phyloP scores from a whole-genome alignment of 2,797 vertebrate species.

The Tapirus indicus region DNA sequence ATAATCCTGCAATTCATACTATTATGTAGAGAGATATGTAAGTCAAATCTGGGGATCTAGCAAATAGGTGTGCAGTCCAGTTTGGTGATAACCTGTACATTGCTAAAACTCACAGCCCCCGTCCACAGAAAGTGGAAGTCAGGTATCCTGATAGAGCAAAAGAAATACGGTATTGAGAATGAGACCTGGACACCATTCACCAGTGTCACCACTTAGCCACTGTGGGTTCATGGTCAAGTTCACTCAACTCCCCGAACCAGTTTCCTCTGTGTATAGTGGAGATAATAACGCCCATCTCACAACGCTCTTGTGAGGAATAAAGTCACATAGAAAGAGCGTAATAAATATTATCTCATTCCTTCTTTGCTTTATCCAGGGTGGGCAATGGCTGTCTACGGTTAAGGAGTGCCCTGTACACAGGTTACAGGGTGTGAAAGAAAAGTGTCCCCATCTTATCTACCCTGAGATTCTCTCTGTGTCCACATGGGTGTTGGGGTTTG shows the following conservation, averaged over 20 bases:
- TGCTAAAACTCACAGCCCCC: background rate
- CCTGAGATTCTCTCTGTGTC: background rate
- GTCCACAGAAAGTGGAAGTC: background rate
- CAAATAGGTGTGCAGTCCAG: background rate
- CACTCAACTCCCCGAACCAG: background rate
- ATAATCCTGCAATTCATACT: background rate
- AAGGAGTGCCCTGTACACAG: rapidly evolving
- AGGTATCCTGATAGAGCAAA: too few relatives aligned
- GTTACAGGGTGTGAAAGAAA: background rate
- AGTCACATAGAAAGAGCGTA: background rate
- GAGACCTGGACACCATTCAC: background rate
- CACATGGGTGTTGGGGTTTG: background rate
- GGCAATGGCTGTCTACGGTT: background rate
- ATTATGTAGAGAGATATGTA: background rate
- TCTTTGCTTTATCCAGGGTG: background rate
- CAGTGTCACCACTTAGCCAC: background rate
- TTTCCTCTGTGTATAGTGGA: background rate
- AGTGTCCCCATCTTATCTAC: background rate
- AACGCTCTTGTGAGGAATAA: background rate
- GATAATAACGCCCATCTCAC: background rate
- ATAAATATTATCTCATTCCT: background rate
- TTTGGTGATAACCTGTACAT: background rate
- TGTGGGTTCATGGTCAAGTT: background rate
- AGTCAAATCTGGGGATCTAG: background rate
- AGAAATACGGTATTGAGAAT: background rate